phyloP scores from a whole-genome alignment of 2,797 vertebrate genomes.

The Acanthurus lineatus region DNA sequence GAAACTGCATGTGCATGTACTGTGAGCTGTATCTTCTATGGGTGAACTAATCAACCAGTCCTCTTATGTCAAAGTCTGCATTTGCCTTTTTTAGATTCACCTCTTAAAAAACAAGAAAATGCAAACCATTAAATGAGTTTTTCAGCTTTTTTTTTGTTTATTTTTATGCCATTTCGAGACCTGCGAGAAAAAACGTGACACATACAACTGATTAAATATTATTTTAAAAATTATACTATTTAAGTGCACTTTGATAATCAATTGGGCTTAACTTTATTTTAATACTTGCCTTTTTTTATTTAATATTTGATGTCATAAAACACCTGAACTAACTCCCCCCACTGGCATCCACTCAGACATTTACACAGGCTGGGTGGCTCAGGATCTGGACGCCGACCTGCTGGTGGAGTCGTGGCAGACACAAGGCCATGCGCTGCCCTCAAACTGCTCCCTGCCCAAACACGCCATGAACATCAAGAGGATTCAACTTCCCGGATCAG shows the following conservation, averaged over 20 bases:
- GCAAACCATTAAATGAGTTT: no score
- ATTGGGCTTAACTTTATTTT: neutral
- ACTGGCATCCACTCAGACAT: constrained; percentile 86
- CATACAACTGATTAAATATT: neutral
- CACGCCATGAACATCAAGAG: constrained; percentile 89
- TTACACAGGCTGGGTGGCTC: constrained; percentile 92
- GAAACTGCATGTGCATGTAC: no score
- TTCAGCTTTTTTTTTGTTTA: neutral
- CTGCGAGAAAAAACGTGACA: neutral
- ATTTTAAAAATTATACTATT: neutral
- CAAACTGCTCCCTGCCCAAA: constrained; percentile 92
- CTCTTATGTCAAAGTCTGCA: no score
- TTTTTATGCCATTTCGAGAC: neutral
- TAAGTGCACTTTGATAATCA: no score
- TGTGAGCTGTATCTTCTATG: no score
- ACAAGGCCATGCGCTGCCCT: constrained; percentile 82
- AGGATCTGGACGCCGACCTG: constrained; percentile 87
- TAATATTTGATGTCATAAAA: neutral
- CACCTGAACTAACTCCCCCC: constrained; percentile 9
- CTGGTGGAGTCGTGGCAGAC: constrained; percentile 92
- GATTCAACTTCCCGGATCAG: constrained; percentile 76
- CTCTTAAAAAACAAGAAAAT: no score
- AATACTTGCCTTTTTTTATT: neutral
- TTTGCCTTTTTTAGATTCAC: no score
- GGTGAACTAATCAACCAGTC: no score